These are phyloP conservation scores for Gnathonemus longibarbis DNA, from an alignment of 2,113 vertebrate genomes.

Conservation along the genomic window DNA sequence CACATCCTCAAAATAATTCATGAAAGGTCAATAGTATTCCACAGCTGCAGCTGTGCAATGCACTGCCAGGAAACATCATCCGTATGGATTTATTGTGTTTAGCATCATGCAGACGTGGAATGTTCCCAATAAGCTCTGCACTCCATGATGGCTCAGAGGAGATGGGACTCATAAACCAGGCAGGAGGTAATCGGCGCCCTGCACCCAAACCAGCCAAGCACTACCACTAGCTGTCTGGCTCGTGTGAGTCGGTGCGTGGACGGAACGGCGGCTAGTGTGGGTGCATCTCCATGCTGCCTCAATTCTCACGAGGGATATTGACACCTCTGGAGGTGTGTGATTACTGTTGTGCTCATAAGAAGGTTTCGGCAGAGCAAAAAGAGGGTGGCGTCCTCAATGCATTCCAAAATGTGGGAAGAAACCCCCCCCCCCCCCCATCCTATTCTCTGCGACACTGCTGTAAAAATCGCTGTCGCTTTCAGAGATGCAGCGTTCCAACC, in stretches of 20 bases:
- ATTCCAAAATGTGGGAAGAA: background rate
- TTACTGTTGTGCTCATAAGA: background rate
- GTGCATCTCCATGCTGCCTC: background rate
- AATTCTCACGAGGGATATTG: background rate
- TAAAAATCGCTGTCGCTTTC: background rate
- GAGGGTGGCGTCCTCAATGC: background rate
- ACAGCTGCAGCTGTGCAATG: constrained; percentile 36
- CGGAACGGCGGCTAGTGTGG: background rate
- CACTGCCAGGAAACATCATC: constrained; percentile 34
- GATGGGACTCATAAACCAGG: constrained; percentile 41
- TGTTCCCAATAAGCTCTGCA: constrained; percentile 34
- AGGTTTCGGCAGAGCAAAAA: background rate
- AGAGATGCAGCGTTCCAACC: background rate
- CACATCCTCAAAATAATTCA: constrained; percentile 45
- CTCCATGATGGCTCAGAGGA: constrained; percentile 34
- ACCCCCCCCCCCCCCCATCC: no score
- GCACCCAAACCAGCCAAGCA: constrained; percentile 27
- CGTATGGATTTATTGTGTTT: constrained; percentile 38
- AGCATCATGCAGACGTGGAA: constrained; percentile 41
- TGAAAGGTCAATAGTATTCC: constrained; percentile 51
- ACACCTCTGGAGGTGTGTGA: background rate
- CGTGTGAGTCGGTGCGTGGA: background rate
- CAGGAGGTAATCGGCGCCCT: constrained; percentile 33
- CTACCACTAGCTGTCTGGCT: background rate
- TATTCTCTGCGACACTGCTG: background rate